Base-by-base conservation (phyloP, 2,888 invertebrate species). In the Lasioglossum marginatum region DNA sequence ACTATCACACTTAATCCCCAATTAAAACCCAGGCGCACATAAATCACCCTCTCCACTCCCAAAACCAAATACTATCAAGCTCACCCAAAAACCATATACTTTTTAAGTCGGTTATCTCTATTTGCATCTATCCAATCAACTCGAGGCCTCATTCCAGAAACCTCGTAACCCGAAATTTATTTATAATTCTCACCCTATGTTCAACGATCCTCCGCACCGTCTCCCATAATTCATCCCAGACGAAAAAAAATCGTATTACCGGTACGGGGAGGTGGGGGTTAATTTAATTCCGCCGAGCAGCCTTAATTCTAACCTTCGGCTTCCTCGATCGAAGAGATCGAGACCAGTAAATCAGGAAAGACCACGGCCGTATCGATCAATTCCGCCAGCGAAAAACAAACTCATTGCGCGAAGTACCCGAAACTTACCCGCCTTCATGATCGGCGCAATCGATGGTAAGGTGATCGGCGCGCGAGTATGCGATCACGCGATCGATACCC, bases 401-500 rank as follows among this genome's bases (percentile, higher is more conserved):
- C 85, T 77, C 68, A 79, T 85, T 79, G 85, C 79, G n/a, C 68
- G 19, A 60, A 60, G 27, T 12, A 8, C 12, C 60, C 43, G 40
- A 34, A 63, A 52, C n/a, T 40, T 40, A 14, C 23, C n/a, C 23
- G 23, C 52, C 52, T 48, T 80, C 80, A 34, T 45, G 68, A 34
- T 16, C 45, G 14, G 57, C 40, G 68, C 66, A 85, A 77, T 71
- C 37, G 77, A 77, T 8, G 23, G 34, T 23, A 78, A 66, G 23
- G 45, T 43, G 37, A 23, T 52, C 43, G 23, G 34, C 12, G 45
- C n/a, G 37, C 43, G 31, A 23, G 48, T 27, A 57, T 27, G 27
- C 37, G 63, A 75, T 84, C 87, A 88, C 84, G 87, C 87, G 87
- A 87, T 87, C 81, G 34, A 80, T 63, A 14, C 31, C 0, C n/a